These are phyloP conservation scores for Zosterops pallidus DNA, from an alignment of 2,113 vertebrate genomes.

Conservation along the genomic window DNA sequence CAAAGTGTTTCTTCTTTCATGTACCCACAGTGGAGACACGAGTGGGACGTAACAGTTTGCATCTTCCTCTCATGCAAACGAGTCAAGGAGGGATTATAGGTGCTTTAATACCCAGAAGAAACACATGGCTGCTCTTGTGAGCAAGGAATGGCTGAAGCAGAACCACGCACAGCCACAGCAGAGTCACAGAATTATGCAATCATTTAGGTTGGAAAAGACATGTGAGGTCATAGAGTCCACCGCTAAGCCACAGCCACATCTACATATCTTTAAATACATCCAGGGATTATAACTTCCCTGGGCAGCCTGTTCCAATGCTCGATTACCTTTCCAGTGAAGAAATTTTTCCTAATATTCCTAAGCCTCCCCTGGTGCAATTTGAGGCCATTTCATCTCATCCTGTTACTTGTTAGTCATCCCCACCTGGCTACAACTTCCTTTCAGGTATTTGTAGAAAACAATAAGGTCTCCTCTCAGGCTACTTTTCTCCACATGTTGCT, in stretches of 20 bases:
- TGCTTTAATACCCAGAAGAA: not conserved
- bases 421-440: not conserved
- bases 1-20: not conserved
- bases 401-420: not conserved
- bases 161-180: rapidly evolving
- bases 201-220: not conserved
- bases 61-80: not conserved
- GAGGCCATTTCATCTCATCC: not conserved
- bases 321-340: not conserved
- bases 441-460: not conserved
- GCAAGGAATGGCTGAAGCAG: not conserved
- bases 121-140: not conserved
- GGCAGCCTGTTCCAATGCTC: not conserved
- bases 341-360: not conserved
- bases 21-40: not conserved
- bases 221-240: not conserved
- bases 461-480: not conserved
- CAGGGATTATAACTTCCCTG: not conserved
- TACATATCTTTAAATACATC: not conserved
- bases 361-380: not conserved
- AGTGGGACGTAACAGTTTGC: not conserved
- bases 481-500: not conserved
- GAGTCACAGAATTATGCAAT: not conserved
- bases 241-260: not conserved
- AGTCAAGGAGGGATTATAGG: not conserved